phyloP scores from a whole-genome alignment of 2,888 invertebrate species.

The Linnaemya tessellans region DNA sequence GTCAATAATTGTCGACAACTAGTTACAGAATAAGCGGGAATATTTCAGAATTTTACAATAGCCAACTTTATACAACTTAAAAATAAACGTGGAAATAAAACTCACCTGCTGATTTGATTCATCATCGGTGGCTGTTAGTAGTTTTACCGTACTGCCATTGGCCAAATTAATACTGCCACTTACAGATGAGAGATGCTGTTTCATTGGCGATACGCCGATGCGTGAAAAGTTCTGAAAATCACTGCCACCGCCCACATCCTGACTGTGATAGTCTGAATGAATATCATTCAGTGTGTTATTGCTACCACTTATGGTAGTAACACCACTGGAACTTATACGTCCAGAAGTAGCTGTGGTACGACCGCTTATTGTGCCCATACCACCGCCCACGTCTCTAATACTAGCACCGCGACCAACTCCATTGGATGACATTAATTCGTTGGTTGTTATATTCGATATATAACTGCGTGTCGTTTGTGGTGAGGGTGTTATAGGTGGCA shows the following conservation, averaged over 20 bases:
- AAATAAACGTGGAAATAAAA: conserved; percentile 10
- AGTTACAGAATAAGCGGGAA: too few species aligned
- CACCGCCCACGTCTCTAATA: conserved; percentile 56
- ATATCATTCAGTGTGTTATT: conserved; percentile 82
- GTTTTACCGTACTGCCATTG: conserved; percentile 82
- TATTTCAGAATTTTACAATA: too few species aligned
- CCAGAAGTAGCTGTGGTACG: conserved; percentile 81
- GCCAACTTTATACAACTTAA: too few species aligned
- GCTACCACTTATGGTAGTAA: conserved; percentile 80
- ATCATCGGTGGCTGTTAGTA: conserved; percentile 80
- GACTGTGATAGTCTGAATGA: conserved; percentile 80
- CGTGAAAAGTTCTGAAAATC: conserved; percentile 77
- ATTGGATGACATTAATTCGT: conserved; percentile 69
- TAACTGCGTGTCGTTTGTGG: conserved; percentile 80
- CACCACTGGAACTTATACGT: conserved; percentile 80
- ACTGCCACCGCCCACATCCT: conserved; percentile 75
- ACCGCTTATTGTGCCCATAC: conserved; percentile 74
- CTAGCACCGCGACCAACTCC: conserved; percentile 72
- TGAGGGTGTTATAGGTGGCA: conserved; percentile 80
- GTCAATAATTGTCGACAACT: too few species aligned
- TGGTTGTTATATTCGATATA: conserved; percentile 79
- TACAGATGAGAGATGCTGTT: conserved; percentile 80
- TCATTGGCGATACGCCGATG: conserved; percentile 73
- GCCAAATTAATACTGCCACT: conserved; percentile 80
- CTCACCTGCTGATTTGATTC: conserved; percentile 82